phyloP scores from a whole-genome alignment of 2,888 invertebrate species.

The Lasioglossum oenotherae region DNA sequence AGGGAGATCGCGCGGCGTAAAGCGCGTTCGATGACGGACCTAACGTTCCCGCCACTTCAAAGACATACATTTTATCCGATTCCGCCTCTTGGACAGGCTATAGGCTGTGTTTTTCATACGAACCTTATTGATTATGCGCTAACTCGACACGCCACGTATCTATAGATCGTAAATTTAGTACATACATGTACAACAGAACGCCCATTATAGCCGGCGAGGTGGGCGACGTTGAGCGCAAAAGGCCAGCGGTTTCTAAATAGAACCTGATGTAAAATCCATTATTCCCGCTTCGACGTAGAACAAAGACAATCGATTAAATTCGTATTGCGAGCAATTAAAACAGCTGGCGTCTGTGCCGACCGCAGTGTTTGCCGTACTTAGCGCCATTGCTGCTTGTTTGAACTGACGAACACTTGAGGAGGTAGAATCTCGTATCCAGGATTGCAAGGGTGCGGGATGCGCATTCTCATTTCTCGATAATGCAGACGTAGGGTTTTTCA shows the following conservation, averaged over 20 bases:
- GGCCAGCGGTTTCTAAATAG: conserved; percentile 10
- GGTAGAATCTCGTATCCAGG: no score
- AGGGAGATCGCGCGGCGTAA: conserved; percentile 49
- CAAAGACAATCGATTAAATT: not conserved
- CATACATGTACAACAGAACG: conserved; percentile 31
- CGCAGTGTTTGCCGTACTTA: not conserved
- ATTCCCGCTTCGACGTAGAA: not conserved
- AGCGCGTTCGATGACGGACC: conserved; percentile 49
- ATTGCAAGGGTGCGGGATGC: no score
- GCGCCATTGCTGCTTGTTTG: not conserved
- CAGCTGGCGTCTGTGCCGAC: not conserved
- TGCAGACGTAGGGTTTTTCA: no score
- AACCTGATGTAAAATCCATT: not conserved
- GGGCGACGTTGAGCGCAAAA: conserved; percentile 13
- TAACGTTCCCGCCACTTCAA: conserved; percentile 42
- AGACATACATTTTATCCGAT: conserved; percentile 40
- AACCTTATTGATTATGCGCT: conserved; percentile 43
- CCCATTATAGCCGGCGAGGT: conserved; percentile 21
- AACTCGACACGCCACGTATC: conserved; percentile 23
- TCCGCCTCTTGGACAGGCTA: conserved; percentile 22
- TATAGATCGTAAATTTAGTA: conserved; percentile 49
- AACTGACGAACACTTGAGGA: not conserved
- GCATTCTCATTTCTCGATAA: no score
- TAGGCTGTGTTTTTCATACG: conserved; percentile 39
- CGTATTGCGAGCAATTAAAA: conserved; percentile 26